phyloP scores from a whole-genome alignment of 2,888 invertebrate genomes.

The Drosophila demipolita region DNA sequence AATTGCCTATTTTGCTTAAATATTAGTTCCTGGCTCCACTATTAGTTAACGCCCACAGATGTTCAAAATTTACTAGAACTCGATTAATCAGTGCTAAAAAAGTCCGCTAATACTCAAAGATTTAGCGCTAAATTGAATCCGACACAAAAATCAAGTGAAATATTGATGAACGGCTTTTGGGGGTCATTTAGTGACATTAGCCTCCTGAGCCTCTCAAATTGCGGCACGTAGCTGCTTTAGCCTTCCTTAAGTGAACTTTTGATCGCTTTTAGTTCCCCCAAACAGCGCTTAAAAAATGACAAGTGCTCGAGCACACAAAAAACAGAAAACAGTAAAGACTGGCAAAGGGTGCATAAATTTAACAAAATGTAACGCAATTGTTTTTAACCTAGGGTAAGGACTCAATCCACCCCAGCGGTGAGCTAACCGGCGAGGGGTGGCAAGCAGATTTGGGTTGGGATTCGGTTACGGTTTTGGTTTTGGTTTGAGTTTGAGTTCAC shows the following conservation, averaged over 20 bases:
- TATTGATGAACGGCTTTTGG: slow-evolving; percentile 68
- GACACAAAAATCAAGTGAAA: slow-evolving; percentile 75
- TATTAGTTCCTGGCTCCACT: not conserved
- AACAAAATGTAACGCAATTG: slow-evolving; percentile 77
- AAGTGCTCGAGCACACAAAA: slow-evolving; percentile 52
- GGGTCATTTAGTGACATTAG: slow-evolving; percentile 74
- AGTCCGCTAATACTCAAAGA: slow-evolving; percentile 42
- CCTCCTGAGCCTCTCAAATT: slow-evolving; percentile 64
- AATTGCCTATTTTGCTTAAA: not conserved
- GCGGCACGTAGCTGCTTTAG: slow-evolving; percentile 45
- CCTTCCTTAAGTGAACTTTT: slow-evolving; percentile 40
- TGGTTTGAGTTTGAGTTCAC: slow-evolving; percentile 10
- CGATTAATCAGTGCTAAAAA: slow-evolving; percentile 50
- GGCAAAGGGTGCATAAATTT: slow-evolving; percentile 78
- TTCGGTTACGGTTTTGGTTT: slow-evolving; percentile 33
- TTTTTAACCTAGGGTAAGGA: slow-evolving; percentile 61
- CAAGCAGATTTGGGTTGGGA: slow-evolving; percentile 25
- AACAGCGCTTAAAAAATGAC: slow-evolving; percentile 65
- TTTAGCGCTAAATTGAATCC: slow-evolving; percentile 66
- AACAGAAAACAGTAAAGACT: slow-evolving; percentile 9
- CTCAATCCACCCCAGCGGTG: slow-evolving; percentile 45
- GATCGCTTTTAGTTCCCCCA: slow-evolving; percentile 20
- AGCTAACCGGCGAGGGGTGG: slow-evolving; percentile 40
- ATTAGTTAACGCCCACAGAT: slow-evolving; percentile 26
- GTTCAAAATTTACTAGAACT: slow-evolving; percentile 23